phyloP scores from a whole-genome alignment of 2,888 invertebrate genomes.

The Philopedon plagiatum region DNA sequence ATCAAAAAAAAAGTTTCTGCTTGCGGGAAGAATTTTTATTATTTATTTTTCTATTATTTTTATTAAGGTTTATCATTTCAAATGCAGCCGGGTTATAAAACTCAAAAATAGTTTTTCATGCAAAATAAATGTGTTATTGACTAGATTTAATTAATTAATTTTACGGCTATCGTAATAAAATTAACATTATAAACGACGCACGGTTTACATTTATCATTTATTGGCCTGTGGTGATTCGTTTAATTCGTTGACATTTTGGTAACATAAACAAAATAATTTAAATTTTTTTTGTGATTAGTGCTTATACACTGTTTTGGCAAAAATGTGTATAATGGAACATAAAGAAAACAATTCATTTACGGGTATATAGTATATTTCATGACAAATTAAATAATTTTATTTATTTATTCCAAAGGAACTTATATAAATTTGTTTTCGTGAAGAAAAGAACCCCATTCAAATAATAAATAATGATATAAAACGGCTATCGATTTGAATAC shows the following conservation, averaged over 20 bases:
- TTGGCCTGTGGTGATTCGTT: not conserved
- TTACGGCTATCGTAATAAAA: not conserved
- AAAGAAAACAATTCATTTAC: too few species aligned
- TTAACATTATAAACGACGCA: not conserved
- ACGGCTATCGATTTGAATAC: slow-evolving; percentile 28
- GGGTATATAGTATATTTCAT: too few species aligned
- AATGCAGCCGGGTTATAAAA: not conserved
- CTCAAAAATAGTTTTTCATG: not conserved
- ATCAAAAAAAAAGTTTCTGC: too few species aligned
- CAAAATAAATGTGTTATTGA: not conserved
- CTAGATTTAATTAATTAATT: not conserved
- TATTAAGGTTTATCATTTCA: not conserved
- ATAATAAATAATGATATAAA: slow-evolving; percentile 6
- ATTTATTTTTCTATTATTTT: too few species aligned
- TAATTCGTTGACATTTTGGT: not conserved
- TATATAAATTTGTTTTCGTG: not conserved
- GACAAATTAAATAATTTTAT: too few species aligned
- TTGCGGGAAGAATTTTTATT: too few species aligned
- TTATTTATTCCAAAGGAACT: too few species aligned
- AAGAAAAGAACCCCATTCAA: not conserved
- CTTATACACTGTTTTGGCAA: too few species aligned
- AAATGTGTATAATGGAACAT: too few species aligned
- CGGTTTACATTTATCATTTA: not conserved
- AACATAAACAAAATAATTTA: too few species aligned
- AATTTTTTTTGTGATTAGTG: too few species aligned